Evolutionary conservation across 1,140 invertebrate genomes (phyloP), one percentile per base, ranked within the genome.

Genomic region (Drosophila grimshawi): DNA sequence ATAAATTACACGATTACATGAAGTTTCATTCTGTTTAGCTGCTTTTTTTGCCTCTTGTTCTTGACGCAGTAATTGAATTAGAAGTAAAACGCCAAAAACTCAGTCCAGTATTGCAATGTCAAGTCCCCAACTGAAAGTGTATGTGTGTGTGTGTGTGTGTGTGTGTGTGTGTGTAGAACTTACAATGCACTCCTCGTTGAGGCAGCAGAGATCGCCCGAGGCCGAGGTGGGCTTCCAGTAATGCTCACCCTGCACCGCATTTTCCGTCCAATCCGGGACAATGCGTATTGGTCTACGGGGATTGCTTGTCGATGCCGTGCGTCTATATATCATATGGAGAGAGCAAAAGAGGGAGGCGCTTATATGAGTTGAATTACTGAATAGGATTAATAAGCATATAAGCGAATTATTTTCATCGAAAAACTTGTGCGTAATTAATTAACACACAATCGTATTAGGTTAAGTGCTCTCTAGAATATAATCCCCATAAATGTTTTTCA

Each of bases 151-250:
- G 33, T 49, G 32, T 48, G 56, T 51, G 27, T 33, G 6, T 52
- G 35, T 41, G n/a, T 46, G 11, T 32, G n/a, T 66, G 5, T 63
- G 5, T 41, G 35, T 66, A 3, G 8, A 78, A 94, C 95, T 95
- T 94, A 98, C 98, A 93, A 96, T 95, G 92, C 98, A 98, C 83
- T 98, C 97, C 80, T 97, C 97, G 46, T 96, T 96, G 8, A 98
- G 95, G 92, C 98, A 98, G 92, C 98, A 99, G 90, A 97, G 96
- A 92, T 98, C 98, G 2, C 97, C 97, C 4, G 97, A 98, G 30
- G 96, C 96, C 4, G 96, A 96, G 3, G 96, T 97, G 43, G 96
- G 95, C 63, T 96, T 95, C 97, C 97, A 98, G 64, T 97, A 94
- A 92, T 98, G 97, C 92, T 97, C 97, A 2, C 96, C 96, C 92